A percentile compares a stretch with the other conserved stretches of the same genome.
Evolutionary conservation across 2,113 vertebrate species (phyloP).

Genomic region (Psilopsiagon aymara): DNA sequence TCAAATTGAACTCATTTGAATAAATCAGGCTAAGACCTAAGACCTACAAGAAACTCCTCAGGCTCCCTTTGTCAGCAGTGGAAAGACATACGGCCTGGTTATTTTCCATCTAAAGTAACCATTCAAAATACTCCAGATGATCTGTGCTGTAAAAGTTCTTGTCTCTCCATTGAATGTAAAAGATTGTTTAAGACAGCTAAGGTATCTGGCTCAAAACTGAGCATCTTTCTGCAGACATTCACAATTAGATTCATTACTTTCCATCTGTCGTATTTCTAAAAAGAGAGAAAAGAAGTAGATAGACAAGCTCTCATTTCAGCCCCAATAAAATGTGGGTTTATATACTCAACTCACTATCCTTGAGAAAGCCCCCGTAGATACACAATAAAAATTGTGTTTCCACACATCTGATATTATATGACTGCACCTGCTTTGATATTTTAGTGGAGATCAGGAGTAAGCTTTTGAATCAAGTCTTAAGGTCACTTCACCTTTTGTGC

Average conservation of each 20-base stretch:
- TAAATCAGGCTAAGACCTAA: neutral
- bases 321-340: neutral
- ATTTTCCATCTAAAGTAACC: neutral
- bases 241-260: neutral
- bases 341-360: neutral
- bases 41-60: neutral
- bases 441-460: neutral
- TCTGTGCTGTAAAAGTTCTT: neutral
- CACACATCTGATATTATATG: neutral
- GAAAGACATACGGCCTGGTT: neutral
- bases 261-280: neutral
- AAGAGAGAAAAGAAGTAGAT: neutral
- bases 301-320: neutral
- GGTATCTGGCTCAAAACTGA: neutral
- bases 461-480: neutral
- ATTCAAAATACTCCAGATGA: neutral
- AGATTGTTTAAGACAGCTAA: neutral
- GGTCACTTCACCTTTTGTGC: neutral
- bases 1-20: neutral
- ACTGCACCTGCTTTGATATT: neutral
- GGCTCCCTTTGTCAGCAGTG: neutral
- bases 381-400: neutral
- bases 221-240: neutral
- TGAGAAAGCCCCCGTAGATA: neutral
- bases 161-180: neutral